A percentile compares a stretch with the other conserved stretches of the same genome.
phyloP scores from a whole-genome alignment of 1,140 invertebrate species.

The Cydia strobilella region DNA sequence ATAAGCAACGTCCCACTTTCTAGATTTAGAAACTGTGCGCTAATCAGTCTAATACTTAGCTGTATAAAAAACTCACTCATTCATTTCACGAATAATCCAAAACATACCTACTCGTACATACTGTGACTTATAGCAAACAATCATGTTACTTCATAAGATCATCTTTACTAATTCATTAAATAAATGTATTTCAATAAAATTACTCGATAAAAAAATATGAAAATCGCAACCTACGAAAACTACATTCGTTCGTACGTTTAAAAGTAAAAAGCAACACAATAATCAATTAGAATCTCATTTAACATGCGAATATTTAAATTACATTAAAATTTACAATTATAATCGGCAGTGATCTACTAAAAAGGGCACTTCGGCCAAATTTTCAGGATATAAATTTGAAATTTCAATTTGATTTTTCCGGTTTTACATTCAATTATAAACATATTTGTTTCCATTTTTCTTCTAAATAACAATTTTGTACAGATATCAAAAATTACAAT shows the following conservation, averaged over 20 bases:
- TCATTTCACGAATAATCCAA: not conserved
- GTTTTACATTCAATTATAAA: not conserved
- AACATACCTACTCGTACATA: not conserved
- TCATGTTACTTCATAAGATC: slow-evolving; percentile 12
- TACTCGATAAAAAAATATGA: slow-evolving; percentile 23
- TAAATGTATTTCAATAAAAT: slow-evolving; percentile 11
- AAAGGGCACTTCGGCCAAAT: not conserved
- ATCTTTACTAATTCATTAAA: slow-evolving; percentile 6
- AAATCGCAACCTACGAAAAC: slow-evolving; percentile 31
- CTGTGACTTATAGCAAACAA: not conserved
- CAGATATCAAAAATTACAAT: slow-evolving; percentile 26
- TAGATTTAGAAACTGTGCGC: not conserved
- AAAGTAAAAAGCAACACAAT: not conserved
- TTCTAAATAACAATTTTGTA: slow-evolving; percentile 22
- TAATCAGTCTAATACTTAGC: not conserved
- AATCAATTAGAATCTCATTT: not conserved
- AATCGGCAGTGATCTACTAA: slow-evolving; percentile 27
- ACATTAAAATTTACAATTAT: slow-evolving; percentile 13
- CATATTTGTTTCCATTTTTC: not conserved
- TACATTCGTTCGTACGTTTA: not conserved
- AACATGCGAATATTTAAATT: not conserved
- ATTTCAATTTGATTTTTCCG: not conserved
- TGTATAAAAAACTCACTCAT: slow-evolving; percentile 2
- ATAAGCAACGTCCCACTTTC: too few relatives aligned
- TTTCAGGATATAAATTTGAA: not conserved